A percentile compares a stretch with the other conserved stretches of the same genome.
Evolutionary conservation across 2,888 invertebrate genomes (phyloP).

Genomic region (Synanthedon vespiformis): DNA sequence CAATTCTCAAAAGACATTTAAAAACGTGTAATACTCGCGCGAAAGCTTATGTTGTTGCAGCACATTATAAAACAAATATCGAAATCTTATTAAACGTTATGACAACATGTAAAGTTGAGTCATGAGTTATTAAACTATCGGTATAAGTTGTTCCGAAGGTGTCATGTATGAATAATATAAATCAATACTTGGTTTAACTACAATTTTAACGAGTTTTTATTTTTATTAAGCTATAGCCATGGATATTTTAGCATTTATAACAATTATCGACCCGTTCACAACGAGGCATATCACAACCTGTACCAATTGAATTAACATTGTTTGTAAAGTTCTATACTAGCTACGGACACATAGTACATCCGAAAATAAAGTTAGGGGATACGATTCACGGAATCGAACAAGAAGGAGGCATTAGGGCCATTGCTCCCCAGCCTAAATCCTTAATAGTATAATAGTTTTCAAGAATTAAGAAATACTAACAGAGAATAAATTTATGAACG

Average conservation of each 20-base stretch:
- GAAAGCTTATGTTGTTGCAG: constrained; percentile 45
- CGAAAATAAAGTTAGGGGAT: constrained; percentile 66
- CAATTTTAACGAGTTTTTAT: constrained; percentile 58
- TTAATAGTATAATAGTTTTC: constrained; percentile 65
- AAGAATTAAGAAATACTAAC: constrained; percentile 61
- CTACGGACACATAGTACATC: constrained; percentile 66
- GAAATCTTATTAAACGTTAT: too few species aligned
- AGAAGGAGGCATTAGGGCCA: constrained; percentile 59
- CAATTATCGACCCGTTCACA: constrained; percentile 69
- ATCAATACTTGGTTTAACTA: constrained; percentile 65
- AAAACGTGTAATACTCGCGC: constrained; percentile 33
- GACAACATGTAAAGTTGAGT: too few species aligned
- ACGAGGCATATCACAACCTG: constrained; percentile 71
- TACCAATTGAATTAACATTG: constrained; percentile 71
- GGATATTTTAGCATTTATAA: constrained; percentile 68
- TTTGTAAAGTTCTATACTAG: constrained; percentile 70
- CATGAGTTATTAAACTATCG: constrained; percentile 38
- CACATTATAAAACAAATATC: constrained; percentile 12
- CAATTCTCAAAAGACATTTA: constrained; percentile 23
- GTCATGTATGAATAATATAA: constrained; percentile 59
- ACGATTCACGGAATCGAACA: constrained; percentile 70
- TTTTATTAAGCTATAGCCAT: constrained; percentile 67
- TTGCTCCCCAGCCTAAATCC: constrained; percentile 55
- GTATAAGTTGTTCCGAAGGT: constrained; percentile 63
- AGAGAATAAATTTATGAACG: constrained; percentile 57